Base-by-base conservation (phyloP, 1,140 invertebrate species). In the Bathynomus jamesi region DNA sequence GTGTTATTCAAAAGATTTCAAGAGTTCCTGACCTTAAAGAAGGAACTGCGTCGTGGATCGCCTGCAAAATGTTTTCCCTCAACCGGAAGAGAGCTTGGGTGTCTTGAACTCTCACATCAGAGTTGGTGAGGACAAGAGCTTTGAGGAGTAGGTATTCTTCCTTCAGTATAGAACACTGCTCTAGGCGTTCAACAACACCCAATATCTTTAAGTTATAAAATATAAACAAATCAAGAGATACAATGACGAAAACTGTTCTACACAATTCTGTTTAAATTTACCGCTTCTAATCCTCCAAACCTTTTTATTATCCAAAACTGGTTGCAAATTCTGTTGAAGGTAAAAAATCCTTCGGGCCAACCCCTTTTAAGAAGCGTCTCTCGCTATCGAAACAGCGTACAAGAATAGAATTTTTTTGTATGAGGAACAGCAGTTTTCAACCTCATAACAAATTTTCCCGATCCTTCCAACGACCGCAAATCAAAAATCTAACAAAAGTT, bases 61-160 rank as follows among this genome's bases (percentile, higher is more conserved):
- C 89, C 78, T 88, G 87, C 62, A 97, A 86, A 76, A 98, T 92
- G 61, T 87, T 87, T 78, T 97, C 94, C 65, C 94, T 87, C 79
- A 98, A 91, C 81, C 91, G 90, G 67, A 91, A 89, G 69, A 96
- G 85, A 4, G 90, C 87, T 30, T 89, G 87, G 77, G 88, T 89
- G 79, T 96, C 91, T 78, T 97, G 94, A 71, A 96, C 86, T 78
- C 87, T 87, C 28, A 93, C 92, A 84, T 98, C 95, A 79, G 89
- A 90, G 85, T 98, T 98, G 70, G 93, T 91, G 74, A 98, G 83
- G 29, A 94, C 90, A 66, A 98, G 85, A 27, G 95, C 95, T 84
- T 98, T 98, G 65, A 98, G 81, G 25, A 97, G 84, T 78, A 91
- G 91, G 82, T 94, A 98, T 82, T 98, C 95, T 83, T 98, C 95